phyloP scores from a whole-genome alignment of 1,140 invertebrate species.

The Scaptomyza hsui region DNA sequence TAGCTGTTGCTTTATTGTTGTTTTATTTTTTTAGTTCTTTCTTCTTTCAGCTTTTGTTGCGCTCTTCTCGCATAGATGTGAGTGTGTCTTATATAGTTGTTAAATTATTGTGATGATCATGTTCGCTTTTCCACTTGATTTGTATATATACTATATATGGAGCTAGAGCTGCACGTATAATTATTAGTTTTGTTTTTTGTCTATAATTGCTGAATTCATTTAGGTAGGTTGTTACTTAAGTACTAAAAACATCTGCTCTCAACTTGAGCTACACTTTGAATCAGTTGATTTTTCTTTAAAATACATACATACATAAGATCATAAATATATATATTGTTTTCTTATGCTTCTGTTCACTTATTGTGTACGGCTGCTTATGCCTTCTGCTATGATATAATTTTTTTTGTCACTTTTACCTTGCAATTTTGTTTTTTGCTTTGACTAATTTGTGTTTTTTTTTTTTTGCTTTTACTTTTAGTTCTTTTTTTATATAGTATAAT shows the following conservation, averaged over 20 bases:
- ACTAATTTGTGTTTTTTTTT: conserved; percentile 43
- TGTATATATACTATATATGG: conserved; percentile 29
- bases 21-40: conserved; percentile 46
- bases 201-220: conserved; percentile 61
- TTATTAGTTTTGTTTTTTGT: conserved; percentile 39
- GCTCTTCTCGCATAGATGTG: conserved; percentile 27
- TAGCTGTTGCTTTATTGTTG: conserved; percentile 80
- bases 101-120: conserved; percentile 69
- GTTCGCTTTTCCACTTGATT: conserved; percentile 42
- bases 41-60: conserved; percentile 32
- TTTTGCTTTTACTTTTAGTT: conserved; percentile 18
- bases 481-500: conserved; percentile 39
- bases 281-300: conserved; percentile 74
- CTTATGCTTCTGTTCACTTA: conserved; percentile 31
- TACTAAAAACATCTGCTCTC: conserved; percentile 70
- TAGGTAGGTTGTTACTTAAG: conserved; percentile 80
- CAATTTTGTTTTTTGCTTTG: conserved; percentile 25
- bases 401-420: conserved; percentile 23
- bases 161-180: conserved; percentile 30
- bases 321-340: conserved; percentile 36
- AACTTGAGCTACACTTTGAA: conserved; percentile 65
- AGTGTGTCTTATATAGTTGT: conserved; percentile 62
- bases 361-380: conserved; percentile 34
- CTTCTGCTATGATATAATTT: conserved; percentile 53
- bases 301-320: conserved; percentile 53